phyloP scores from a whole-genome alignment of 2,113 vertebrate species.

The Natator depressus region DNA sequence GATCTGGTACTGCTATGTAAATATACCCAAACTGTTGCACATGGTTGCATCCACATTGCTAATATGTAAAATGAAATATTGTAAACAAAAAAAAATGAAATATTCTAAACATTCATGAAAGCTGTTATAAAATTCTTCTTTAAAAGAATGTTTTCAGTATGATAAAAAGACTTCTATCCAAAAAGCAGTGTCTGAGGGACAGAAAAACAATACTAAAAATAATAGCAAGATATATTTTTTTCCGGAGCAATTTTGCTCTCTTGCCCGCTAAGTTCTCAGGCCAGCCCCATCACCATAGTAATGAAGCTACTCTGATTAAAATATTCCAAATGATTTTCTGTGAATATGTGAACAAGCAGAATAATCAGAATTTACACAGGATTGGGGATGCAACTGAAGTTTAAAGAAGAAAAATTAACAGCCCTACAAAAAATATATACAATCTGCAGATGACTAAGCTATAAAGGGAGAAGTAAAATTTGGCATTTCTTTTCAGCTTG shows the following conservation, averaged over 20 bases:
- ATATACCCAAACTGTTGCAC: neutral
- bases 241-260: neutral
- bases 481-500: neutral
- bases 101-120: neutral
- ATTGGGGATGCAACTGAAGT: neutral
- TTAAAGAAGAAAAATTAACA: neutral
- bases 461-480: neutral
- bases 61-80: neutral
- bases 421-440: neutral
- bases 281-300: neutral
- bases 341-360: neutral
- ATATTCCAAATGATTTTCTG: neutral
- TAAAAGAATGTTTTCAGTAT: neutral
- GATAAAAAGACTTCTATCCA: neutral
- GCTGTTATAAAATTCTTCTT: neutral
- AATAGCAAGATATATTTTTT: neutral
- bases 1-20: neutral
- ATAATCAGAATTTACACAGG: neutral
- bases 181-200: neutral
- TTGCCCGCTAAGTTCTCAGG: neutral
- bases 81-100: neutral
- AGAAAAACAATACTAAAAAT: neutral
- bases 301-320: neutral
- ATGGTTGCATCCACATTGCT: neutral
- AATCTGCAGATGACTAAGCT: neutral